Evolutionary conservation across 2,888 invertebrate species (phyloP).

Genomic region (Himalopsyche anomala): DNA sequence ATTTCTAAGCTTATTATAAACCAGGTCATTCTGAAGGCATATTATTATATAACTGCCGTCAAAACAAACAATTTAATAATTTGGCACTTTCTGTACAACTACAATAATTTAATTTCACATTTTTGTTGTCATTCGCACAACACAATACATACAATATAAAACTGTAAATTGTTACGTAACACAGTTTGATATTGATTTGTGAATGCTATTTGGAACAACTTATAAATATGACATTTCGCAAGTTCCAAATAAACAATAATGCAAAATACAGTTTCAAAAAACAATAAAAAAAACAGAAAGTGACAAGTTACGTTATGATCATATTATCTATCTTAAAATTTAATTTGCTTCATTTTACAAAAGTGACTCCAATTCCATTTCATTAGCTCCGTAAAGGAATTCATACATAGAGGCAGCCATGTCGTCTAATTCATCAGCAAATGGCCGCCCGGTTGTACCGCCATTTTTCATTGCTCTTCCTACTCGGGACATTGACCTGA

Average conservation of each 20-base stretch:
- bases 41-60: slow-evolving; percentile 44
- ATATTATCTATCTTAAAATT: not conserved
- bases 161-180: not conserved
- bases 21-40: slow-evolving; percentile 58
- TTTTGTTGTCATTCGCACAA: not conserved
- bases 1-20: slow-evolving; percentile 10
- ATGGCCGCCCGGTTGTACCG: slow-evolving; percentile 70
- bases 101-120: not conserved
- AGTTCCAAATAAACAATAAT: slow-evolving; percentile 26
- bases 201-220: not conserved
- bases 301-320: slow-evolving; percentile 45
- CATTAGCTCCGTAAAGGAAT: slow-evolving; percentile 79
- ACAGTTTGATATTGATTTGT: not conserved
- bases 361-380: slow-evolving; percentile 75
- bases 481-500: slow-evolving; percentile 76
- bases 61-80: slow-evolving; percentile 56
- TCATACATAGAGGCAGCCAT: slow-evolving; percentile 80
- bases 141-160: not conserved
- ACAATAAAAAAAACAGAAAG: slow-evolving; percentile 45
- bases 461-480: slow-evolving; percentile 74
- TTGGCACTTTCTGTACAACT: slow-evolving; percentile 53
- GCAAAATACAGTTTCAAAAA: too few species aligned
- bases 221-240: not conserved
- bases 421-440: slow-evolving; percentile 75
- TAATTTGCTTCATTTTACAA: slow-evolving; percentile 48